A percentile compares a stretch with the other conserved stretches of the same genome.
phyloP scores from a whole-genome alignment of 2,797 vertebrate species.

The Phrynocephalus forsythii region DNA sequence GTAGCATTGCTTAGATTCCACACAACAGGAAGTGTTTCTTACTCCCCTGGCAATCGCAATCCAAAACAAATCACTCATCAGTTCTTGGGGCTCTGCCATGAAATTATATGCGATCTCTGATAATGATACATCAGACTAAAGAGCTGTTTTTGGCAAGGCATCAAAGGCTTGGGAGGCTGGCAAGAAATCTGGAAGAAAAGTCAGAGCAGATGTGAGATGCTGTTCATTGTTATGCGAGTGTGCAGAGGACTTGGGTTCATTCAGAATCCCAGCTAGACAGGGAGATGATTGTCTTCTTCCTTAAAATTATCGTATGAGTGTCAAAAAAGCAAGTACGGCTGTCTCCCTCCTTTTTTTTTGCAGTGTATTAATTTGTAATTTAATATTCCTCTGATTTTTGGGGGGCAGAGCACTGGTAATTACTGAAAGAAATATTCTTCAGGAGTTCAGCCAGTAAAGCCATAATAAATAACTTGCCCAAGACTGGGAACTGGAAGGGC shows the following conservation, averaged over 20 bases:
- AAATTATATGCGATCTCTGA: constrained; percentile 56
- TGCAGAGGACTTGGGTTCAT: background rate
- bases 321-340: background rate
- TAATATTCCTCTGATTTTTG: constrained; percentile 44
- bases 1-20: constrained; percentile 26
- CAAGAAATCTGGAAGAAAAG: constrained; percentile 33
- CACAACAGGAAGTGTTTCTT: constrained; percentile 41
- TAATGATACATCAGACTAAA: constrained; percentile 56
- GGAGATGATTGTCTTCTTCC: background rate
- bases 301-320: rapidly evolving
- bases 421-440: constrained; percentile 43
- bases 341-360: background rate
- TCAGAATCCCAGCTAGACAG: constrained; percentile 13
- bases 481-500: background rate
- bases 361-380: constrained; percentile 52
- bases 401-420: constrained; percentile 33
- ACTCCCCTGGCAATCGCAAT: constrained; percentile 45
- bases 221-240: constrained; percentile 49
- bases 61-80: constrained; percentile 38
- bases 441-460: constrained; percentile 18
- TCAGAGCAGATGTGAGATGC: constrained; percentile 37
- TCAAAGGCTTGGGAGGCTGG: constrained; percentile 25
- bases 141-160: constrained; percentile 65
- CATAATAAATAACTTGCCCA: constrained; percentile 58
- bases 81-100: constrained; percentile 33